Percentiles rank a stretch among this genome's conserved stretches.
Evolutionary conservation across 2,797 vertebrate genomes (phyloP).

Genomic region (Anguilla megastoma): DNA sequence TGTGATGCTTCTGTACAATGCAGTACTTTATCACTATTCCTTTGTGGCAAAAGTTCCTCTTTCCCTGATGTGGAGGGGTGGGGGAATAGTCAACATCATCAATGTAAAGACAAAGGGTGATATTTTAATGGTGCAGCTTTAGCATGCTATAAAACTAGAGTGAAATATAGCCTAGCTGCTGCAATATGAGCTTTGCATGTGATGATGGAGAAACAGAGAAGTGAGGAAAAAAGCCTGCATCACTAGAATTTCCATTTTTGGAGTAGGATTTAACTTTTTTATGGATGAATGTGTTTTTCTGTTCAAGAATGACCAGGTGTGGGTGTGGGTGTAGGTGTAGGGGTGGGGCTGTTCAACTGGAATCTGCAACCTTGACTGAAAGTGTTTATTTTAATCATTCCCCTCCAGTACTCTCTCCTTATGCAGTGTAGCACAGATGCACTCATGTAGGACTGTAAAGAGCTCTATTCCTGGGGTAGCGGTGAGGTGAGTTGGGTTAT

Average conservation of each 20-base stretch:
- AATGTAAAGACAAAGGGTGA: conserved; percentile 1
- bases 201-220: neutral
- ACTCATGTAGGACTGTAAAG: neutral
- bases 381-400: neutral
- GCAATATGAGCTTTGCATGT: neutral
- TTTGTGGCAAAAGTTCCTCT: neutral
- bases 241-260: neutral
- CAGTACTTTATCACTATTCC: neutral
- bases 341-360: neutral
- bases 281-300: neutral
- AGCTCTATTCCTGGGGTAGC: neutral
- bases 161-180: neutral
- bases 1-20: neutral
- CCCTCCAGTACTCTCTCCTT: neutral
- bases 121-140: neutral
- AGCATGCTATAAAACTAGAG: neutral
- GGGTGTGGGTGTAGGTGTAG: neutral
- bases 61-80: neutral
- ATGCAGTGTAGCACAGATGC: neutral
- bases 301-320: neutral
- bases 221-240: neutral
- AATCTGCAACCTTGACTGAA: neutral
- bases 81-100: neutral
- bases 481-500: neutral
- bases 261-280: neutral